Evolutionary conservation across 2,888 invertebrate species (phyloP), one percentile per base, ranked within the genome.

Genomic region (Folsomia manolachei): DNA sequence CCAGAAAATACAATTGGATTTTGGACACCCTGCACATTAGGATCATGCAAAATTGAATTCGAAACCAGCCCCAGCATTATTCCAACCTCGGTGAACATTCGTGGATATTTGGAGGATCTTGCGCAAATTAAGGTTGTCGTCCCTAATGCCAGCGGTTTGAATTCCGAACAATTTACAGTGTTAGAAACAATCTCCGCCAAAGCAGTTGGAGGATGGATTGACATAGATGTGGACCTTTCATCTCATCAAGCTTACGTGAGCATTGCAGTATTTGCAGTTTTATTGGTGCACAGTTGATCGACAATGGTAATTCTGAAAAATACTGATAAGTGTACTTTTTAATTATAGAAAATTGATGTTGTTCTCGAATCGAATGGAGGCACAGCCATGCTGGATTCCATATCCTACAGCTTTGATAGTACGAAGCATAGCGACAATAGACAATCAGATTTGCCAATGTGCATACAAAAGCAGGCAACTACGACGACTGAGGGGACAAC

Each of bases 331-430:
- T n/a, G n/a, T n/a, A n/a, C n/a, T n/a, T n/a, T n/a, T n/a, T n/a
- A n/a, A 18, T 51, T 51, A 18, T 18, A 56, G 56, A 56, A 56
- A 56, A 4, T 56, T n/a, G 11, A 56, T 4, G n/a, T 56, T n/a
- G 56, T 56, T 56, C 56, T 56, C 21, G 56, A 56, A n/a, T 19
- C 56, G 18, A 56, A 56, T n/a, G 56, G 56, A 56, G 56, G 56
- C 7, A 14, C 18, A 14, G 56, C 56, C 19, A 21, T 56, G 18
- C 19, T 56, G 18, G 56, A 56, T n/a, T 18, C 56, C 4, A 4
- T 56, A 7, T 18, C 21, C n/a, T 56, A 14, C 21, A n/a, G 4
- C 4, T 56, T 56, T 56, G 56, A 56, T 19, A 14, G 14, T 14
- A 9, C 14, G 4, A 56, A 14, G 18, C 18, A 18, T 4, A 21